Percentiles rank a stretch among this genome's conserved stretches.
These are phyloP conservation scores for Pseudomyrmex concolor DNA, from an alignment of 1,140 invertebrate genomes.

Conservation along the genomic window DNA sequence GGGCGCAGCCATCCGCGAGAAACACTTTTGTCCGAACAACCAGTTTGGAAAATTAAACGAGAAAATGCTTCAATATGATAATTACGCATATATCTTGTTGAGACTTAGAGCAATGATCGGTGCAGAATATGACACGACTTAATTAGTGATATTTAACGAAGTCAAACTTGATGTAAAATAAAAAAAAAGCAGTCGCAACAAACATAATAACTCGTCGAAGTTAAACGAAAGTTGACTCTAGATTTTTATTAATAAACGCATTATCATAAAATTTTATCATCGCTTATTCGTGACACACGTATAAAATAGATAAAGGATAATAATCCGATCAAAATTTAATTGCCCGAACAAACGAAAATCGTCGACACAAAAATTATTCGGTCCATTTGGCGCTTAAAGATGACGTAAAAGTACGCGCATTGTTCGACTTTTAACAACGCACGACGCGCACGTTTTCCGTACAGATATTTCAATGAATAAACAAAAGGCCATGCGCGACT, in stretches of 20 bases:
- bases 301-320: too few relatives aligned
- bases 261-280: conserved; percentile 18
- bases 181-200: too few relatives aligned
- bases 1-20: neutral
- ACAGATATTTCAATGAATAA: conserved; percentile 37
- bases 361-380: too few relatives aligned
- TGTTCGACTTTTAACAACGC: conserved; percentile 11
- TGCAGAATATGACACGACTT: neutral
- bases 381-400: conserved; percentile 11
- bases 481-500: neutral
- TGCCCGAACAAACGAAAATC: neutral
- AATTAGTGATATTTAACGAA: neutral
- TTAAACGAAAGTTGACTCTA: neutral
- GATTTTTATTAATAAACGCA: neutral
- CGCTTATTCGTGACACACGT: too few relatives aligned
- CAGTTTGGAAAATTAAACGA: neutral
- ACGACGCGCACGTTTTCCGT: neutral
- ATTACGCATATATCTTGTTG: neutral
- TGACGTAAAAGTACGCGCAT: conserved; percentile 1
- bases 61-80: neutral
- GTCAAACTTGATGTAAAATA: too few relatives aligned
- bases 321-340: neutral
- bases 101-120: neutral
- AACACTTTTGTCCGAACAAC: neutral
- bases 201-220: too few relatives aligned